phyloP scores from a whole-genome alignment of 2,113 vertebrate species.

The Alosa alosa region DNA sequence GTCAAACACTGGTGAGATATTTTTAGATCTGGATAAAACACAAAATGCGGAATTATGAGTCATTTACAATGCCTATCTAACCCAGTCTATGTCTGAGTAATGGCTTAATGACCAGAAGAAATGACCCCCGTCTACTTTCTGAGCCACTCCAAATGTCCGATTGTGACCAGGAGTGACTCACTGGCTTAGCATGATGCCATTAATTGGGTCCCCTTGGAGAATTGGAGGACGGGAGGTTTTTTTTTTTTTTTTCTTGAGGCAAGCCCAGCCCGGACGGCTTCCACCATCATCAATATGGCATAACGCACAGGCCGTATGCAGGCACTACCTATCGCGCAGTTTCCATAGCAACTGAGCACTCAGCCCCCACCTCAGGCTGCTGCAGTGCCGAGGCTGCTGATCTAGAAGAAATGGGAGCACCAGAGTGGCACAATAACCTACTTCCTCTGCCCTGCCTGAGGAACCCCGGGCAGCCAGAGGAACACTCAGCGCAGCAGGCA shows the following conservation, averaged over 20 bases:
- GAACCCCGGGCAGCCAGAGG: background rate
- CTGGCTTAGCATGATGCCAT: background rate
- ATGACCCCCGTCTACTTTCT: background rate
- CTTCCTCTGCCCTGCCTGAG: conserved; percentile 11
- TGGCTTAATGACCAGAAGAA: background rate
- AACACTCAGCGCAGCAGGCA: background rate
- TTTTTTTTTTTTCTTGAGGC: background rate
- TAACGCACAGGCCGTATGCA: background rate
- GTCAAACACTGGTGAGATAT: background rate
- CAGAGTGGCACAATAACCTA: conserved; percentile 13
- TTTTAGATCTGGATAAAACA: background rate
- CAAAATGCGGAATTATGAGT: background rate
- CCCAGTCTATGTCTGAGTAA: background rate
- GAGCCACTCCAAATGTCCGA: background rate
- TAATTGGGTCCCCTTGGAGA: background rate
- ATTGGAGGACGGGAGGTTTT: background rate
- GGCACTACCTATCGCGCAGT: conserved; percentile 3
- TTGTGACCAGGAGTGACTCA: background rate
- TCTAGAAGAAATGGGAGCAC: background rate
- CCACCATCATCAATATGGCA: background rate
- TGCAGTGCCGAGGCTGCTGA: background rate
- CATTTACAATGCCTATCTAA: background rate
- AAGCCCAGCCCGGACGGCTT: background rate
- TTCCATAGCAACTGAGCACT: background rate
- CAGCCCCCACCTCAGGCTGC: background rate